Base-by-base conservation (phyloP, 1,140 invertebrate genomes). In the Apis cerana region DNA sequence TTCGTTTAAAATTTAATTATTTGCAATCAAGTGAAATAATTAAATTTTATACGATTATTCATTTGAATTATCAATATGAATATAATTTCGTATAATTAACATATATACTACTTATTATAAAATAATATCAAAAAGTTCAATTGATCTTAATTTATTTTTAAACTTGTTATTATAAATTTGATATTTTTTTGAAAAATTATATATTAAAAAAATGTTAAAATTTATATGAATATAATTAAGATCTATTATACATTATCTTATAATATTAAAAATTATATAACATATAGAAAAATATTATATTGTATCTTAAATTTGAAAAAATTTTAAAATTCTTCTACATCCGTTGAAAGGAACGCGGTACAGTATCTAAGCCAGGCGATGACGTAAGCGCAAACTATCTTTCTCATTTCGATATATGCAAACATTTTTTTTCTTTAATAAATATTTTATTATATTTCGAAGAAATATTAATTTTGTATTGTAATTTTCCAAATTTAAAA, bases 321-420 rank as follows among this genome's bases (percentile, higher is more conserved):
- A 21, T 70, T 52, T 21, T 23, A 8, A 72, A 62, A 33, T 69
- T 33, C 27, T n/a, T 43, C 17, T 33, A 33, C 69, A 80, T 48
- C 69, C 61, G 59, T 33, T 15, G 61, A 65, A 48, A 65, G 50
- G 27, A 72, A 27, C 21, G 50, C 27, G 21, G 17, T 54, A 48
- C 19, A 80, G 61, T 21, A 52, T 80, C 78, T 79, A 88, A 88
- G 84, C 83, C 82, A 65, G 71, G 85, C 80, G 89, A 86, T 90
- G 89, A 90, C 82, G 89, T 86, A 83, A 90, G 74, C 70, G 13
- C 13, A 50, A 48, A 48, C 70, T 82, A n/a, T 82, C 79, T 69
- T 84, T 58, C 15, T 79, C 58, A 48, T 50, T 43, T 65, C 64
- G 8, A 23, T 19, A 43, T 23, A 13, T 58, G 21, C 80, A 43